Conservation (phyloP, 2,113 vertebrate species). For the Ariopsis seemanni region DNA sequence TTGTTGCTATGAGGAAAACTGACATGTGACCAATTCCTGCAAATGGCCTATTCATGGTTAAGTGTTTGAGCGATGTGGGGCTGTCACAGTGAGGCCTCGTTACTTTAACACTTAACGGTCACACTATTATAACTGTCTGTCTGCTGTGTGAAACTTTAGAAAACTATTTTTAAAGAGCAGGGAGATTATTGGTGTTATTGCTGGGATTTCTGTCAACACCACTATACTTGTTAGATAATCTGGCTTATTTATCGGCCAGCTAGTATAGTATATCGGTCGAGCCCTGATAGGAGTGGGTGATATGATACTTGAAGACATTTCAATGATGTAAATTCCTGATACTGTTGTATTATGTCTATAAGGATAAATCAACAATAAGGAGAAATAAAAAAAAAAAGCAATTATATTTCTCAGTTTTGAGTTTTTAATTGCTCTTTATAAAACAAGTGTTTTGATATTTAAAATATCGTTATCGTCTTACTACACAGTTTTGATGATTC, state of each 20-base stretch:
- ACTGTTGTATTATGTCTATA: neutral
- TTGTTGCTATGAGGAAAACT: too few species aligned
- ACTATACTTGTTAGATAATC: neutral
- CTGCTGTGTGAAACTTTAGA: neutral
- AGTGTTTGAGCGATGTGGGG: neutral
- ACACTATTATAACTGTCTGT: neutral
- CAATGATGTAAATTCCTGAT: neutral
- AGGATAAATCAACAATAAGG: neutral
- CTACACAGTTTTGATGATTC: too few species aligned
- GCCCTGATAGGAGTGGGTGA: neutral
- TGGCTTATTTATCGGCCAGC: neutral
- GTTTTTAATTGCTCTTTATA: too few species aligned
- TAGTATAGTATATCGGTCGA: neutral
- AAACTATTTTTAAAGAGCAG: neutral
- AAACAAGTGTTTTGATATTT: too few species aligned
- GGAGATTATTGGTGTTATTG: neutral
- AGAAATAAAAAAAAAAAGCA: neutral
- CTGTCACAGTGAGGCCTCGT: too few species aligned
- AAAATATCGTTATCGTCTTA: too few species aligned
- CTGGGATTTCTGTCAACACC: neutral
- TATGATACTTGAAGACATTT: neutral
- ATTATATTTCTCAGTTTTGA: too few species aligned
- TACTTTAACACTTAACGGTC: neutral
- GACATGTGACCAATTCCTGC: too few species aligned
- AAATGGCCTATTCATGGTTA: neutral